Evolutionary conservation across 2,797 vertebrate genomes (phyloP), one percentile per base, ranked within the genome.

Genomic region (Onychomys leucogaster): DNA sequence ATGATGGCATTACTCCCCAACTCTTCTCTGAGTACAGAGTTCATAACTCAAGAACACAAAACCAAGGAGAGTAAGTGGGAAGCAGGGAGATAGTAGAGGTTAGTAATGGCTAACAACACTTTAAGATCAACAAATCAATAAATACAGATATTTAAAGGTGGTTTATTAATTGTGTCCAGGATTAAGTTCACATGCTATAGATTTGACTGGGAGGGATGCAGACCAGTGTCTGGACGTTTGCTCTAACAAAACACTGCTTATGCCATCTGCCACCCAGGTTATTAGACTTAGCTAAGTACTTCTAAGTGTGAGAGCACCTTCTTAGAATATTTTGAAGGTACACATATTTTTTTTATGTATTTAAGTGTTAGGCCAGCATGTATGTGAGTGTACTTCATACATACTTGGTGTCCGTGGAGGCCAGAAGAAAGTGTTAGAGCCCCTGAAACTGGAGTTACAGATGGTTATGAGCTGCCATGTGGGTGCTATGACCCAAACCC

Each of bases 1-100:
- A 88, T 46, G 76, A 69, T 27, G 46, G 87, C 23, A 86, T 78
- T 90, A 80, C 69, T 96, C 96, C 67, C 81, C 90, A 90, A 83
- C 92, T 94, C 63, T 59, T 95, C 73, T 95, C 52, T 27, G 34
- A 86, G 49, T 86, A 81, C 11, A 90, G 63, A 95, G 92, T 63
- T 94, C 52, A 21, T 71, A 96, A 93, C 76, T 94, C 32, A 94
- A 85, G 37, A 82, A 63, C 43, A 93, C 49, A 78, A 89, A 96
- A 80, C 89, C 49, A 82, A 97, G 91, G 65, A 4, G 61, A 29
- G 93, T 83, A 76, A 85, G 90, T 52, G 63, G 46, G 77, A 29
- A 27, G 37, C 19, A 25, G 10, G 10, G 27, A 91, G 41, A 76
- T 0, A 71, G 21, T 29, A n/a, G 43, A 94, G 16, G 21, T 25